Base-by-base conservation (phyloP, 1,140 invertebrate genomes). In the Drosophila navojoa region DNA sequence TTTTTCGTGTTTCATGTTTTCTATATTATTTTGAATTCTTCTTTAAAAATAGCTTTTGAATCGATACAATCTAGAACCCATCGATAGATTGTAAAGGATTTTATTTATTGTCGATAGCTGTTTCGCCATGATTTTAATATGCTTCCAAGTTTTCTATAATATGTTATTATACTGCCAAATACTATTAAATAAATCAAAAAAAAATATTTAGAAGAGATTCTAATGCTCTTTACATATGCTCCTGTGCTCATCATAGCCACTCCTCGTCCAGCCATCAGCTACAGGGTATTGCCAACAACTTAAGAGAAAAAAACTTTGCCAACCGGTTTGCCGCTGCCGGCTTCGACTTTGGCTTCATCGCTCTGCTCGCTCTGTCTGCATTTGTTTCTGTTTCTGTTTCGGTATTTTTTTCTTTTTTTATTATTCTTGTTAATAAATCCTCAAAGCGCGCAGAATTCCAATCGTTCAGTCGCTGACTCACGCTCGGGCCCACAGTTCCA, bases 391-490 rank as follows among this genome's bases (percentile, higher is more conserved):
- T 58, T 69, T 71, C 60, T 58, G 62, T 77, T 67, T 76, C 68
- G 53, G 68, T 76, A 66, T 81, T 72, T 69, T 68, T 71, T 27
- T 81, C 55, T 69, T 81, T 72, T 69, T 84, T 87, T 87, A 87
- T 87, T 82, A 89, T 89, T 89, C 84, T 89, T 90, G 80, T 89
- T 89, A 89, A 89, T 84, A 90, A 89, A 89, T 90, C 84, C 84
- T 90, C 85, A 75, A 89, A 85, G 81, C 85, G 85, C 85, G 77
- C 80, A 87, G 82, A 87, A 89, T 90, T 90, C 85, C 84, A 89
- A 89, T 89, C 68, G 58, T 62, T 64, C 50, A 19, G 57, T 22
- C 61, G 64, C 66, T 82, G 82, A 82, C 71, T 87, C 82, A 87
- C 52, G 29, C 29, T 63, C 53, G 32, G 35, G 35, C 35, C 35